Conservation (phyloP, 2,888 invertebrate genomes). For the Mimas tiliae region DNA sequence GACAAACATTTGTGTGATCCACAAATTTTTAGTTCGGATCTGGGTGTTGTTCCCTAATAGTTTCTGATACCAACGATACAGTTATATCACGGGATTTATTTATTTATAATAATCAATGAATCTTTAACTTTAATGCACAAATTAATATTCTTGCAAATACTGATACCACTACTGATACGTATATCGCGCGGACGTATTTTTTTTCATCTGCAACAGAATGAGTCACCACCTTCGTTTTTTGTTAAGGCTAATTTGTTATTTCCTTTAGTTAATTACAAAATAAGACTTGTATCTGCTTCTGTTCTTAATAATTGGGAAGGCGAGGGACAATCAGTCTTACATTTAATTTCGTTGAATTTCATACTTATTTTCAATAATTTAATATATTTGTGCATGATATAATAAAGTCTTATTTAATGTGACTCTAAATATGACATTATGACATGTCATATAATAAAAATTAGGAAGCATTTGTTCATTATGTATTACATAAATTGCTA, state of each 20-base stretch:
- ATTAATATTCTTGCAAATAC: background rate
- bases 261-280: conserved; percentile 26
- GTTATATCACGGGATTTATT: no score
- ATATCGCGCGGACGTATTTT: conserved; percentile 1
- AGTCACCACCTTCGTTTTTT: conserved; percentile 26
- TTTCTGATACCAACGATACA: no score
- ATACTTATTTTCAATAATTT: no score
- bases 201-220: conserved; percentile 21
- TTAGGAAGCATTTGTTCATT: background rate
- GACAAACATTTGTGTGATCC: no score
- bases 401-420: background rate
- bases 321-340: background rate
- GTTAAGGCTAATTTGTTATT: conserved; percentile 27
- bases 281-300: conserved; percentile 15
- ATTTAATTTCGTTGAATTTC: background rate
- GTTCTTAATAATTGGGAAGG: conserved; percentile 23
- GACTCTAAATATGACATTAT: background rate
- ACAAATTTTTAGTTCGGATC: no score
- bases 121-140: background rate
- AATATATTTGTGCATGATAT: no score
- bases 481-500: background rate
- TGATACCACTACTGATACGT: conserved; percentile 1
- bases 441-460: background rate
- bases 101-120: no score
- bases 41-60: no score